Percentiles rank a stretch among this genome's conserved stretches.
phyloP scores from a whole-genome alignment of 2,888 invertebrate genomes.

The Drosophila setosimentum region DNA sequence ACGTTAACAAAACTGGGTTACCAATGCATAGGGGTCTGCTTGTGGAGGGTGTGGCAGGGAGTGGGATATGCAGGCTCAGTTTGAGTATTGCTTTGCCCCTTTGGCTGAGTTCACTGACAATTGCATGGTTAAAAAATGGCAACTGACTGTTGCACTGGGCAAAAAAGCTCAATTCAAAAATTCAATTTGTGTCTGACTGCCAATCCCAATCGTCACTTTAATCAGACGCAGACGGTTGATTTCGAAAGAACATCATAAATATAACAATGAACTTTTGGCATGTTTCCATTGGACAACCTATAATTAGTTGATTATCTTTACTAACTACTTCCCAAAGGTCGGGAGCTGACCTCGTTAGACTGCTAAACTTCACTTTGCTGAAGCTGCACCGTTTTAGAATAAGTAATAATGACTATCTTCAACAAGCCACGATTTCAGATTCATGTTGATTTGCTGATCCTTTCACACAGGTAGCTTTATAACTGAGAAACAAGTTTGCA shows the following conservation, averaged over 20 bases:
- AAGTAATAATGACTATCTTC: too few relatives aligned
- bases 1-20: slow-evolving; percentile 19
- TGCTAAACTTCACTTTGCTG: too few relatives aligned
- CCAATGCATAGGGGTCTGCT: neutral
- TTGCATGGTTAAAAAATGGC: slow-evolving; percentile 1
- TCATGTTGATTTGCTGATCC: too few relatives aligned
- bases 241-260: neutral
- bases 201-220: neutral
- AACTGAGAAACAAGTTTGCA: neutral
- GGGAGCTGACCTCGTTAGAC: too few relatives aligned
- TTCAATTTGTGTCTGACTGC: neutral
- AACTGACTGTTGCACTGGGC: slow-evolving; percentile 2
- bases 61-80: neutral
- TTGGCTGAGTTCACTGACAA: slow-evolving; percentile 26
- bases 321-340: too few relatives aligned
- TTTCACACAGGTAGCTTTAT: too few relatives aligned
- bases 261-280: neutral
- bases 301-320: too few relatives aligned
- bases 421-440: too few relatives aligned
- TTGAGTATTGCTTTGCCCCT: neutral
- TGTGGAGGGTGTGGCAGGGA: neutral
- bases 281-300: too few relatives aligned
- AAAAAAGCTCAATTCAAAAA: neutral
- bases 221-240: neutral
- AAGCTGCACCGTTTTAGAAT: too few relatives aligned